Evolutionary conservation across 2,113 vertebrate genomes (phyloP), one percentile per base, ranked within the genome.

Genomic region (Ursus arctos): DNA sequence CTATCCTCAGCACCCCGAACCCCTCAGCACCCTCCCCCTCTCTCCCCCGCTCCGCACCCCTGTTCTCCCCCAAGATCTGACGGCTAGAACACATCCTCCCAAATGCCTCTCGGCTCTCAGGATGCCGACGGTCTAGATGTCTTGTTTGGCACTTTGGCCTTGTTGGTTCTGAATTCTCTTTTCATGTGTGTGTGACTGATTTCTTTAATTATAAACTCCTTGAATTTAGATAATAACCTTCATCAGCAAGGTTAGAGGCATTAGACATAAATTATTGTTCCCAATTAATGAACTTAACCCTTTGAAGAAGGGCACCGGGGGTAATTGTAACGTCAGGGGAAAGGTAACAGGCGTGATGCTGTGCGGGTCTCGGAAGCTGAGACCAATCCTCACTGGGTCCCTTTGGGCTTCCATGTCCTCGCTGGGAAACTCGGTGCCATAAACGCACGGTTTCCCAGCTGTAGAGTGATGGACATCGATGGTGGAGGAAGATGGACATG

Each of bases 121-220:
- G 40, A 12, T 12, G 43, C 69, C 6, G 0, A 0, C 0, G 9
- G 93, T 81, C 88, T 69, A 2, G 36, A 6, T 31, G n/a, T 40
- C 79, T 59, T 26, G 0, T 36, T 24, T 24, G 76, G 18, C 15
- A 49, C 82, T 79, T 67, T 59, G 94, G 95, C 82, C 94, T 88
- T 83, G 40, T 83, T 65, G 97, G 71, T 90, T 65, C 82, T 84
- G 69, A 94, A 57, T 94, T 76, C 91, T 77, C 89, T 80, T 74
- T 71, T 89, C 16, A 51, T 93, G 94, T 55, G 63, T 14, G 21
- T 53, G 83, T 95, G 96, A 97, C 97, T 93, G 95, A 98, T 97
- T 93, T 89, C 94, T 95, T 96, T 98, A 92, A 98, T 98, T 96
- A 96, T 61, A 84, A 96, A 92, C 94, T 96, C 97, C 91, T 97